Evolutionary conservation across 1,140 invertebrate species (phyloP).

Genomic region (Plectrocnemia conspersa): DNA sequence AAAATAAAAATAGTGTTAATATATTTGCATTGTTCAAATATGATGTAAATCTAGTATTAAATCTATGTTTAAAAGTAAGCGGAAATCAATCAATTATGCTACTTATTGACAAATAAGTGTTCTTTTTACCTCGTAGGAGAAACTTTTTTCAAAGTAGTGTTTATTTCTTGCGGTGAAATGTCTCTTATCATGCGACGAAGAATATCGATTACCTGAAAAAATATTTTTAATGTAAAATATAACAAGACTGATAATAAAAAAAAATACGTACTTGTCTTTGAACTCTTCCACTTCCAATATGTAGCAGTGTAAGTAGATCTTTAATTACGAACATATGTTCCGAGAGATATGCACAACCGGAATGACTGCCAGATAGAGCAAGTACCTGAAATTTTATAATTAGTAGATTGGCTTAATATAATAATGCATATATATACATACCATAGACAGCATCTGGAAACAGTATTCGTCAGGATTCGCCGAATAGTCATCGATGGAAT

Average conservation of each 20-base stretch:
- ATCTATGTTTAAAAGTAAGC: too few species aligned
- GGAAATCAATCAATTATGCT: too few species aligned
- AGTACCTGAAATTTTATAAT: conserved; percentile 49
- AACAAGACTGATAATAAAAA: neutral
- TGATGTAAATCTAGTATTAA: too few species aligned
- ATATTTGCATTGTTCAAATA: too few species aligned
- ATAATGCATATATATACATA: conserved; percentile 28
- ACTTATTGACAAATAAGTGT: too few species aligned
- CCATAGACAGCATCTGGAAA: conserved; percentile 96
- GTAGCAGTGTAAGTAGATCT: conserved; percentile 82
- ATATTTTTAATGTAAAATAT: conserved; percentile 10
- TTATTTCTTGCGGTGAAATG: conserved; percentile 45
- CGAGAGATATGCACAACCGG: conserved; percentile 84
- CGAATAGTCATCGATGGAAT: conserved; percentile 43
- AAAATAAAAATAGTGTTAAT: too few species aligned
- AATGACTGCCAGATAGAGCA: conserved; percentile 87
- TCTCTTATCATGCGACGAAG: conserved; percentile 46
- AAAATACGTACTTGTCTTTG: conserved; percentile 74
- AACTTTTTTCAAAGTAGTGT: neutral
- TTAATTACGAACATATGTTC: conserved; percentile 79
- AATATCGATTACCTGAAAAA: conserved; percentile 45
- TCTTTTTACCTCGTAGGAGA: too few species aligned
- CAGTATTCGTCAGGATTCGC: conserved; percentile 78
- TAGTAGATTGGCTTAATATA: conserved; percentile 4
- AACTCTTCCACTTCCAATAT: conserved; percentile 90